A percentile compares a stretch with the other conserved stretches of the same genome.
Conservation (phyloP, 2,888 invertebrate genomes). For the Hofmannophila pseudospretella region DNA sequence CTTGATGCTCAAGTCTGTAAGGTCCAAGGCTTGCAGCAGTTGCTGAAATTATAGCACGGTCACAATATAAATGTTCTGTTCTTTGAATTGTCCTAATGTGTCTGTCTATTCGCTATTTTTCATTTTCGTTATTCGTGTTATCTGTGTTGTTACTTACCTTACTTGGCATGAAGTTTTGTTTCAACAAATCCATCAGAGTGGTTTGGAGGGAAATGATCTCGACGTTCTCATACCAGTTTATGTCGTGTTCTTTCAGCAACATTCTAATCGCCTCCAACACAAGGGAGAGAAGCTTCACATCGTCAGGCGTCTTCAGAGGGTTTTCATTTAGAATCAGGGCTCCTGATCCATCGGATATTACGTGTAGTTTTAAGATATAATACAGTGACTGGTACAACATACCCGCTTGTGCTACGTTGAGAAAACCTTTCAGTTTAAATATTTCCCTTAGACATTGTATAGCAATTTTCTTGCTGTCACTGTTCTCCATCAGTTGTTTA, state of each 20-base stretch:
- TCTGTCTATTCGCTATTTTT: too few relatives aligned
- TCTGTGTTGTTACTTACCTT: too few relatives aligned
- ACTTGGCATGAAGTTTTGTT: slow-evolving; percentile 23
- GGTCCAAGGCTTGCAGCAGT: slow-evolving; percentile 80
- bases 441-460: slow-evolving; percentile 26
- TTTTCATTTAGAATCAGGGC: slow-evolving; percentile 22
- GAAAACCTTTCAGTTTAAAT: slow-evolving; percentile 25
- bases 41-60: too few relatives aligned
- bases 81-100: not conserved
- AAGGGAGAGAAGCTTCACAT: slow-evolving; percentile 26
- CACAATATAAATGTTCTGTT: slow-evolving; percentile 14
- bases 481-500: slow-evolving; percentile 17
- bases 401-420: slow-evolving; percentile 31
- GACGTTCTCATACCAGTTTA: slow-evolving; percentile 36
- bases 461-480: slow-evolving; percentile 17
- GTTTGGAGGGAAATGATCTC: slow-evolving; percentile 35
- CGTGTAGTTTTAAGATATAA: slow-evolving; percentile 28
- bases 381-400: slow-evolving; percentile 31
- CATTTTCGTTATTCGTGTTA: too few relatives aligned
- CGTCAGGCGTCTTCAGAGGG: slow-evolving; percentile 23
- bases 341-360: slow-evolving; percentile 26
- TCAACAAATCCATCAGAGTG: slow-evolving; percentile 30
- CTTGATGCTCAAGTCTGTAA: slow-evolving; percentile 81
- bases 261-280: slow-evolving; percentile 30
- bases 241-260: slow-evolving; percentile 32